Evolutionary conservation across 1,140 invertebrate genomes (phyloP).

Genomic region (Dryas iulia): DNA sequence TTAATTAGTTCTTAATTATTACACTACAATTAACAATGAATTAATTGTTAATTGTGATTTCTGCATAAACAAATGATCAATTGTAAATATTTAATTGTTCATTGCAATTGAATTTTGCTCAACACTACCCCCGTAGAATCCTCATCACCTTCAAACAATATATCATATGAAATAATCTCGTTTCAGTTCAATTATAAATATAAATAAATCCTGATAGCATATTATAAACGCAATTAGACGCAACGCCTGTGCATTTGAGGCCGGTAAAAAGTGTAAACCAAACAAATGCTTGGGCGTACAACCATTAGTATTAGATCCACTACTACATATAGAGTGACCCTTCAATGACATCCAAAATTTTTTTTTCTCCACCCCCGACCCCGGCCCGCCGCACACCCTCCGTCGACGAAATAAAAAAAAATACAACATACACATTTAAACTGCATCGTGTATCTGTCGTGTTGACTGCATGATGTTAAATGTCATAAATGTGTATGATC

Average conservation of each 20-base stretch:
- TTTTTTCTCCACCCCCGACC: constrained; percentile 69
- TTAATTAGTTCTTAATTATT: too few species aligned
- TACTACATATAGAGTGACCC: constrained; percentile 65
- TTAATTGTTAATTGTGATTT: too few species aligned
- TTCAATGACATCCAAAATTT: constrained; percentile 77
- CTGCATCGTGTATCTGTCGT: constrained; percentile 74
- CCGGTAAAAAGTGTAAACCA: constrained; percentile 14
- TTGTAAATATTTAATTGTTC: too few species aligned
- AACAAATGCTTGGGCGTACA: constrained; percentile 44
- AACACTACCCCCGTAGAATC: constrained; percentile 32
- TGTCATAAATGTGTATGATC: constrained; percentile 75
- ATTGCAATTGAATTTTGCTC: too few species aligned
- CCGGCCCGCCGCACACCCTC: constrained; percentile 70
- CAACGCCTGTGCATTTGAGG: constrained; percentile 52
- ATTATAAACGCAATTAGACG: constrained; percentile 60
- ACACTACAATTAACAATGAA: too few species aligned
- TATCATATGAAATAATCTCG: constrained; percentile 70
- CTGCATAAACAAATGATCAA: too few species aligned
- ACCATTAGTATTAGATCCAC: constrained; percentile 65
- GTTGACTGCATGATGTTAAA: constrained; percentile 70
- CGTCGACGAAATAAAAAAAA: constrained; percentile 60
- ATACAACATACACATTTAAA: constrained; percentile 66
- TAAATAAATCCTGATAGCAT: constrained; percentile 58
- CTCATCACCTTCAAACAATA: constrained; percentile 25
- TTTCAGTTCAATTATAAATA: constrained; percentile 44